Conservation (phyloP, 2,888 invertebrate genomes). For the Caenorhabditis angaria region DNA sequence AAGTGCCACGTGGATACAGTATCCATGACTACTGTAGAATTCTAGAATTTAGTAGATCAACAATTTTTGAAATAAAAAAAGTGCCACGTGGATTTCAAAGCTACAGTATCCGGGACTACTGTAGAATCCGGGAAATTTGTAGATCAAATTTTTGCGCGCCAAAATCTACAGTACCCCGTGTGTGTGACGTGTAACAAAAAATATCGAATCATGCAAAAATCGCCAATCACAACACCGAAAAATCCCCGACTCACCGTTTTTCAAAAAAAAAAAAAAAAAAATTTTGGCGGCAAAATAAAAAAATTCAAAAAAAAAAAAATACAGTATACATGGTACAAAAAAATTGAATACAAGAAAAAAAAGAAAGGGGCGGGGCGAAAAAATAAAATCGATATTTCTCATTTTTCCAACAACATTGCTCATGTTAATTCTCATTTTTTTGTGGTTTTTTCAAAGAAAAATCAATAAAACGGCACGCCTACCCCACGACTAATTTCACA, state of each 20-base stretch:
- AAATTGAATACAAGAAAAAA: neutral
- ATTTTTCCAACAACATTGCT: neutral
- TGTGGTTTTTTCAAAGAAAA: neutral
- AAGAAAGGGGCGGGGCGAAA: conserved; percentile 38
- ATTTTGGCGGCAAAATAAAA: neutral
- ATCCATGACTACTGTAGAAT: no score
- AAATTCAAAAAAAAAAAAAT: neutral
- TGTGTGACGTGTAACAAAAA: neutral
- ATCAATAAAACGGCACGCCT: conserved; percentile 41
- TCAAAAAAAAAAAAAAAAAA: neutral
- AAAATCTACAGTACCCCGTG: no score
- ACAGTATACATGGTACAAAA: no score
- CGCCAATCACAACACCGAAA: neutral
- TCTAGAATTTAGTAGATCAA: no score
- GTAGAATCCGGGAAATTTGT: no score
- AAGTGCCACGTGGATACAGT: no score
- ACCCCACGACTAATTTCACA: conserved; percentile 41
- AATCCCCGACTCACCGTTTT: neutral
- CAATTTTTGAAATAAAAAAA: no score
- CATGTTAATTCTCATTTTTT: neutral
- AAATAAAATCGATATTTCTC: conserved; percentile 42
- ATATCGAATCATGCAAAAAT: neutral
- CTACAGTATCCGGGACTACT: no score
- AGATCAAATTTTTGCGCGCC: no score
- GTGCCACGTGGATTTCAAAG: no score